phyloP scores from a whole-genome alignment of 2,797 vertebrate species.

The Rachycentron canadum region DNA sequence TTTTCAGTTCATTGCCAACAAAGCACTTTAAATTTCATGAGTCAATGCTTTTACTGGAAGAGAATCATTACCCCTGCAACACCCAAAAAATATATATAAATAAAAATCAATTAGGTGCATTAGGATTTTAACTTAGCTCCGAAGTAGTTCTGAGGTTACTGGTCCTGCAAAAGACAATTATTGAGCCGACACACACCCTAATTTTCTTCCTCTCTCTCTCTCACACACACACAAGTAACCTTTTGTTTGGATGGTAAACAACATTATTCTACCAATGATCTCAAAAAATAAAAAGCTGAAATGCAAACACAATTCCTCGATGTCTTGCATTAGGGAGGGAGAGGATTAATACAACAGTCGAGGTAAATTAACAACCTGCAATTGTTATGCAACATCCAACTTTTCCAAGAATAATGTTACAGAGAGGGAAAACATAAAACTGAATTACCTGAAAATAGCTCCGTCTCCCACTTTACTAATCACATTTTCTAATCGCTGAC shows the following conservation, averaged over 20 bases:
- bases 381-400: constrained; percentile 26
- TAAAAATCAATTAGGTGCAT: constrained; percentile 75
- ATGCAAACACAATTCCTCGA: background rate
- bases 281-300: background rate
- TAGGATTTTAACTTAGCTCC: constrained; percentile 55
- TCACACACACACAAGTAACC: constrained; percentile 13
- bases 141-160: constrained; percentile 38
- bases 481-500: background rate
- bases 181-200: constrained; percentile 9
- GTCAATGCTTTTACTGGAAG: constrained; percentile 64
- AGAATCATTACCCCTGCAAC: constrained; percentile 13
- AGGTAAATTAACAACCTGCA: constrained; percentile 27
- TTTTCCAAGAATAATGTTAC: constrained; percentile 28
- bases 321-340: constrained; percentile 14
- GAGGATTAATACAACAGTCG: constrained; percentile 17
- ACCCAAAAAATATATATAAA: background rate
- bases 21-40: constrained; percentile 55
- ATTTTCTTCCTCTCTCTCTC: background rate
- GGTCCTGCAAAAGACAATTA: constrained; percentile 32
- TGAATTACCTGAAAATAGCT: constrained; percentile 15
- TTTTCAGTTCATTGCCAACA: constrained; percentile 44
- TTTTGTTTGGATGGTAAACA: constrained; percentile 1
- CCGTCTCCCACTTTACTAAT: constrained; percentile 5
- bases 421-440: background rate
- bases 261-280: background rate